phyloP scores from a whole-genome alignment of 2,113 vertebrate genomes.

The Podarcis raffonei region DNA sequence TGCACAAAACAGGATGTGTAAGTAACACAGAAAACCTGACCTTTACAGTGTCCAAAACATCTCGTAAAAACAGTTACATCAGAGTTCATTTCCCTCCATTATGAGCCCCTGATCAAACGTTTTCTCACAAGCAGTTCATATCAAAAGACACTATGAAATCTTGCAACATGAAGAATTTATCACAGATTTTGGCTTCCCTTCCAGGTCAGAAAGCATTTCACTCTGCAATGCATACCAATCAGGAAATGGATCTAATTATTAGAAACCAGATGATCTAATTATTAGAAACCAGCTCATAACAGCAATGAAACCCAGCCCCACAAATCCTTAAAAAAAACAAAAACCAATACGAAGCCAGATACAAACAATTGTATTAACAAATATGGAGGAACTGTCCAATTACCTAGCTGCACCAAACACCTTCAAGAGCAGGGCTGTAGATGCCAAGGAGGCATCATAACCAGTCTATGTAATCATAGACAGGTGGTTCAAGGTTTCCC shows the following conservation, averaged over 20 bases:
- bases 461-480: background rate
- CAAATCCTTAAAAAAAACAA: background rate
- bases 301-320: background rate
- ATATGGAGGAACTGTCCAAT: rapidly evolving
- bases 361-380: background rate
- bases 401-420: background rate
- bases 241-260: slow-evolving; percentile 1
- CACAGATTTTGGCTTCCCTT: background rate
- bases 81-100: background rate
- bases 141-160: background rate
- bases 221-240: background rate
- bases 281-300: slow-evolving; percentile 10
- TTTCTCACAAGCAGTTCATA: background rate
- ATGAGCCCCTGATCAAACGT: background rate
- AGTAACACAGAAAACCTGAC: background rate
- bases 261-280: slow-evolving; percentile 26
- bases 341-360: background rate
- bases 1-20: background rate
- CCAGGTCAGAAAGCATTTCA: background rate
- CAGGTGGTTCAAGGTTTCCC: background rate
- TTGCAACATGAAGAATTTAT: background rate
- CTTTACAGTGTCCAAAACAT: background rate
- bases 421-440: background rate
- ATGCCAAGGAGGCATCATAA: background rate
- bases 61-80: background rate